phyloP scores from a whole-genome alignment of 2,797 vertebrate species.

The Esox lucius region DNA sequence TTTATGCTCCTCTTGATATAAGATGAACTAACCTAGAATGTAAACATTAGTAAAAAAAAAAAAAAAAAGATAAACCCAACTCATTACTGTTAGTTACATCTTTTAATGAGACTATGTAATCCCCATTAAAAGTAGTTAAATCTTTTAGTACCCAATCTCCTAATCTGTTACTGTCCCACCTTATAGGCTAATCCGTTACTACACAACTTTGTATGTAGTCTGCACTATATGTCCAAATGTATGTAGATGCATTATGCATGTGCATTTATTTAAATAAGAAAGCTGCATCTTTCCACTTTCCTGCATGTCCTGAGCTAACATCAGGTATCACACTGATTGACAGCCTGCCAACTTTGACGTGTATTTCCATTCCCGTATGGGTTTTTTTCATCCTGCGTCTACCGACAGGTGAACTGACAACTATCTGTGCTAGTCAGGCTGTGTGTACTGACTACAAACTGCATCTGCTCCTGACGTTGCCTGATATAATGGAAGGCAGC shows the following conservation, averaged over 20 bases:
- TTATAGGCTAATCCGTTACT: too few species aligned
- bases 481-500: constrained; percentile 17
- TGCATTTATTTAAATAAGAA: not conserved
- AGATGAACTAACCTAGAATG: too few species aligned
- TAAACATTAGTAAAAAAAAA: too few species aligned
- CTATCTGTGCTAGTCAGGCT: constrained; percentile 26
- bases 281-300: not conserved
- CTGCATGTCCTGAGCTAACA: not conserved
- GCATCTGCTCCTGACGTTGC: constrained; percentile 26
- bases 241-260: not conserved
- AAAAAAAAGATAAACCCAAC: too few species aligned
- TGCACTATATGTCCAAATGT: too few species aligned
- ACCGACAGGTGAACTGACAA: constrained; percentile 15
- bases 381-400: not conserved
- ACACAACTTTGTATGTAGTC: too few species aligned
- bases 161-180: too few species aligned
- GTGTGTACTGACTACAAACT: constrained; percentile 21
- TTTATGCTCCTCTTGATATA: too few species aligned
- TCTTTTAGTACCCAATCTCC: too few species aligned
- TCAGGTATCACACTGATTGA: constrained; percentile 21
- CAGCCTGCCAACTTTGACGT: constrained; percentile 29
- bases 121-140: too few species aligned
- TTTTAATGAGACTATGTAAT: too few species aligned
- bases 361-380: constrained; percentile 4
- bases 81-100: too few species aligned